Base-by-base conservation (phyloP, 2,888 invertebrate species). In the Smittia aterrima region DNA sequence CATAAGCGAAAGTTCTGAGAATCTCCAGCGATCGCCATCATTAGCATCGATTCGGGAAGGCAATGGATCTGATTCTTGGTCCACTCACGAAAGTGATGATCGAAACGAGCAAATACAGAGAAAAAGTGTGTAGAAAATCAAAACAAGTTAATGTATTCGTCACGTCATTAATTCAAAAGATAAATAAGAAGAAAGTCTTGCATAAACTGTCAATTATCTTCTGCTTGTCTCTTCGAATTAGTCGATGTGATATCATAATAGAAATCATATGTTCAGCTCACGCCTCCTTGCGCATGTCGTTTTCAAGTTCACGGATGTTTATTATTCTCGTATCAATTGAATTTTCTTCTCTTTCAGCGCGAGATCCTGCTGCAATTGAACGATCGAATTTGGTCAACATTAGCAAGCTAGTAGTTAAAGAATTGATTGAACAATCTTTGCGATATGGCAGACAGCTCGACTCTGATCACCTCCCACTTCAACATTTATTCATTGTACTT, bases 401-500 rank as follows among this genome's bases (percentile, higher is more conserved):
- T 81, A 95, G 95, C 77, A 97, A 97, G 85, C 85, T 98, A 80
- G 95, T 98, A 68, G 95, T 97, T 73, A 97, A 97, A 85, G 97
- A 97, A 84, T 85, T 98, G 78, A 93, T 98, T 78, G 96, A 97
- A 85, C 96, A 96, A 78, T 96, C 96, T 0, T 86, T 97, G 77
- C 92, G 95, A 78, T 95, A 93, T 87, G 96, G 96, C 58, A 89
- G 96, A 75, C 94, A 94, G 91, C 85, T 96, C 78, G 95, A 96
- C 83, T 93, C 94, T 64, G 95, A 95, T 84, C 94, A 95, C 82
- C 88, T 95, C 85, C 96, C 97, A 13, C 85, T 99, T 78, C 95
- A 96, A 82, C 98, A 99, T 85, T 97, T 99, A 84, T 97, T 98
- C 83, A 95, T 98, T 80, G 96, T 98, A 54, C 88, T 99, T 78